Evolutionary conservation across 2,888 invertebrate species (phyloP), one percentile per base, ranked within the genome.

Genomic region (Callyntrura guangdongensis): DNA sequence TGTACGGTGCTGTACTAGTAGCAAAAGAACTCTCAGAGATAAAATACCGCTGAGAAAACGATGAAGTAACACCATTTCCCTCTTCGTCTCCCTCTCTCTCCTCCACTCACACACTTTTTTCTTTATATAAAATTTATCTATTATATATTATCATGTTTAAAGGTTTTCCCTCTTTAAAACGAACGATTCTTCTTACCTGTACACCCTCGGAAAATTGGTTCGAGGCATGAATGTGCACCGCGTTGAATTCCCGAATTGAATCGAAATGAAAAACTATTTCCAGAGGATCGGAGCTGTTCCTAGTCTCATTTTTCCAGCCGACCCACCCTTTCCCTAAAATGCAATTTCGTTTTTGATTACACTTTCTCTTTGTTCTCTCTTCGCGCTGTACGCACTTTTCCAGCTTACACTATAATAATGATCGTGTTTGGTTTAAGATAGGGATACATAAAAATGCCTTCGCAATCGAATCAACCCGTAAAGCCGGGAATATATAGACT

Each of bases 121-220:
- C n/a, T 49, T 14, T 79, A 14, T 79, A 79, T 59, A 27, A 79
- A 79, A 59, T 79, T 49, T 79, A 25, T 79, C 79, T 36, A 59
- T 79, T 27, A 79, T 79, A 45, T 47, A 82, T 82, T 64, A 64
- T 36, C 36, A 36, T 47, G 64, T 49, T 47, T 45, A 61, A 82
- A 61, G 64, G 64, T 0, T 47, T 82, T 64, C 6, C 6, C 82
- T 64, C 82, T 64, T 86, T 79, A 64, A 79, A 86, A 79, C 53
- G 85, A 82, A 64, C 64, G 53, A 89, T 61, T 72, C 17, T 47
- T 82, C 95, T 95, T 94, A 97, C 97, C 96, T 97, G 97, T 0
- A 98, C 97, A 94, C 98, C 98, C 94, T 97, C 97, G 94, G 97
- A 97, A 95, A 97, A 97, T 95, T 97, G 97, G 95, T 98, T 98